Base-by-base conservation (phyloP, 2,797 vertebrate species). In the Bucorvus abyssinicus region DNA sequence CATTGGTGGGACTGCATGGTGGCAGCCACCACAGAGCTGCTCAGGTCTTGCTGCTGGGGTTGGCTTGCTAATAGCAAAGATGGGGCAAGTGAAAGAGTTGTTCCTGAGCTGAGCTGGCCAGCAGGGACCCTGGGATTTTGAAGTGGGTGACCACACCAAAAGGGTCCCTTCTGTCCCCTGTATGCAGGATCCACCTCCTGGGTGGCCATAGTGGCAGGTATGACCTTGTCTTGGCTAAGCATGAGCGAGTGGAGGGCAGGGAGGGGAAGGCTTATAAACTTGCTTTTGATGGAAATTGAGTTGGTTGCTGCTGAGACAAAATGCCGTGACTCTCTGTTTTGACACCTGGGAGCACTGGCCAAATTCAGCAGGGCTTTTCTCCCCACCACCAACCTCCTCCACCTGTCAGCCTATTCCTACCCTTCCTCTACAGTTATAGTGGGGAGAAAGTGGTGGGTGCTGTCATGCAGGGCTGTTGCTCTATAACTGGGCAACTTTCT, bases 211-310 rank as follows among this genome's bases (percentile, higher is more conserved):
- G 9, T 17, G 38, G 50, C 9, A 53, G 30, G 8, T 63, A 30
- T 12, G 50, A 49, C 45, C 27, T 45, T 29, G 30, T 52, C 29
- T 83, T 1, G 2, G 57, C 24, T 50, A 19, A 42, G n/a, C 12
- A 4, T 10, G 22, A 10, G 29, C 3, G 34, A 42, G 9, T 0
- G 0, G 38, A 36, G 71, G 38, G 27, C 12, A n/a, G n/a, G 14
- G 12, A 63, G 44, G 29, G 57, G 42, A 75, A 64, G 26, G 20
- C 10, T 84, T 49, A 29, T 13, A 32, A 59, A 22, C 30, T 61
- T 27, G 44, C 36, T 61, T 45, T 67, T 24, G 36, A 42, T 70
- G 63, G 82, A 47, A 70, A n/a, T 7, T 1, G 52, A 47, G 42
- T 29, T 61, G 53, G 23, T 32, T 69, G 52, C 36, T 79, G 59